A percentile compares a stretch with the other conserved stretches of the same genome.
These are phyloP conservation scores for Myotis yumanensis DNA, from an alignment of 2,113 vertebrate species.

Conservation along the genomic window DNA sequence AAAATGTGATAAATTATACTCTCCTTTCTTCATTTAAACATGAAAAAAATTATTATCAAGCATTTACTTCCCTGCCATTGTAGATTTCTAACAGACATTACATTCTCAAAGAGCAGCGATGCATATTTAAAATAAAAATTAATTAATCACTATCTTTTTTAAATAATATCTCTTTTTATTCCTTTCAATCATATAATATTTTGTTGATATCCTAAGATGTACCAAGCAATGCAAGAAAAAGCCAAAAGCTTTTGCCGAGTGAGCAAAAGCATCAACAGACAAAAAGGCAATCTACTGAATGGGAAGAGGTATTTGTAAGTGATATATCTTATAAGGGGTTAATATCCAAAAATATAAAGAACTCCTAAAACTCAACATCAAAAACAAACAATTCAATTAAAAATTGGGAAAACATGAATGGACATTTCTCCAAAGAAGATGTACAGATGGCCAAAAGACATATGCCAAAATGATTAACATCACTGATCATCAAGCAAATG, in stretches of 20 bases:
- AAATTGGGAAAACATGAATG: neutral
- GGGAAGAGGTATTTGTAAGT: neutral
- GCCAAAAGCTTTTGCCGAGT: neutral
- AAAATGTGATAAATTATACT: neutral
- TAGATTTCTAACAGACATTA: neutral
- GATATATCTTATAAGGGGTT: neutral
- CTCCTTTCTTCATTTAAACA: conserved; percentile 14
- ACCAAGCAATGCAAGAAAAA: neutral
- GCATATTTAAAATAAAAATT: conserved; percentile 10
- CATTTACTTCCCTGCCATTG: neutral
- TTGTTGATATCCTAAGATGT: neutral
- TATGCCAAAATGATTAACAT: neutral
- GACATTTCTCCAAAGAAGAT: neutral
- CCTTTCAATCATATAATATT: conserved; percentile 10
- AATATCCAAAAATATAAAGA: neutral
- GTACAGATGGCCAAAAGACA: neutral
- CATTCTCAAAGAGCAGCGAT: neutral
- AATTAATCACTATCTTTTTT: neutral
- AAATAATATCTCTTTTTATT: neutral
- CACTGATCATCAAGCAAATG: neutral
- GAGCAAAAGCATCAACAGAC: neutral
- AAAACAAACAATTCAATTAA: neutral
- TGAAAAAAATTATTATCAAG: neutral
- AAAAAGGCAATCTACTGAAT: neutral
- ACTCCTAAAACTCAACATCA: neutral